Evolutionary conservation across 2,113 vertebrate species (phyloP).

Genomic region (Crypturellus undulatus): DNA sequence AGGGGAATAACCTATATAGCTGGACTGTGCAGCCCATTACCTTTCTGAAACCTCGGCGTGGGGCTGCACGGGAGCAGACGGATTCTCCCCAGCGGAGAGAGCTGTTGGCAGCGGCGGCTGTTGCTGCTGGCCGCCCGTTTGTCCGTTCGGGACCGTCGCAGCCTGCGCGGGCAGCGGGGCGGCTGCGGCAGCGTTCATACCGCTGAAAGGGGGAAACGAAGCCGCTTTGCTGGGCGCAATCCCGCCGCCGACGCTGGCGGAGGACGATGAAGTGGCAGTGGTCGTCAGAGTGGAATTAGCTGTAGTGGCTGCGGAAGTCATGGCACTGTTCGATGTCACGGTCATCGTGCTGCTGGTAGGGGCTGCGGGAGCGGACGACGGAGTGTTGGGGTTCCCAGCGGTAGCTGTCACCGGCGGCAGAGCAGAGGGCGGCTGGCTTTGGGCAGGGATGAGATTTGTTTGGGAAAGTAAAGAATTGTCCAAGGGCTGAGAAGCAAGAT

Average conservation of each 20-base stretch:
- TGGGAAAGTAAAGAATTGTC: conserved; percentile 92
- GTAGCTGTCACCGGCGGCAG: conserved; percentile 77
- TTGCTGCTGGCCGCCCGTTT: conserved; percentile 85
- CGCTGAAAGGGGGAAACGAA: conserved; percentile 90
- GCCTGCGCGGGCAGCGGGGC: conserved; percentile 80
- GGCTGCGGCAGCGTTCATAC: conserved; percentile 75
- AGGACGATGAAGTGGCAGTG: conserved; percentile 80
- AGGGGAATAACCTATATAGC: neutral
- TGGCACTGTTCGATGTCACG: conserved; percentile 78
- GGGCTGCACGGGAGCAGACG: conserved; percentile 81
- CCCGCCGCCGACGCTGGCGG: conserved; percentile 76
- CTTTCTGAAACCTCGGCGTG: conserved; percentile 93
- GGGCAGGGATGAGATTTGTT: conserved; percentile 82
- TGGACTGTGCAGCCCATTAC: conserved; percentile 62
- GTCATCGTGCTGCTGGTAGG: conserved; percentile 75
- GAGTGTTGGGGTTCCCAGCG: conserved; percentile 79
- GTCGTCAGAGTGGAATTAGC: conserved; percentile 77
- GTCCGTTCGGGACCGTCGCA: conserved; percentile 82
- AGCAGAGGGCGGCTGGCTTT: conserved; percentile 82
- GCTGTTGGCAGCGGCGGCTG: conserved; percentile 77
- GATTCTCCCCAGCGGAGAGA: conserved; percentile 77
- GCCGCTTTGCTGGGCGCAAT: conserved; percentile 86
- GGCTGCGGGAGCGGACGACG: conserved; percentile 73
- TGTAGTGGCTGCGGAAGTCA: conserved; percentile 84
- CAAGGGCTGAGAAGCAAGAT: conserved; percentile 93